phyloP scores from a whole-genome alignment of 2,797 vertebrate genomes.

The Thunnus albacares region DNA sequence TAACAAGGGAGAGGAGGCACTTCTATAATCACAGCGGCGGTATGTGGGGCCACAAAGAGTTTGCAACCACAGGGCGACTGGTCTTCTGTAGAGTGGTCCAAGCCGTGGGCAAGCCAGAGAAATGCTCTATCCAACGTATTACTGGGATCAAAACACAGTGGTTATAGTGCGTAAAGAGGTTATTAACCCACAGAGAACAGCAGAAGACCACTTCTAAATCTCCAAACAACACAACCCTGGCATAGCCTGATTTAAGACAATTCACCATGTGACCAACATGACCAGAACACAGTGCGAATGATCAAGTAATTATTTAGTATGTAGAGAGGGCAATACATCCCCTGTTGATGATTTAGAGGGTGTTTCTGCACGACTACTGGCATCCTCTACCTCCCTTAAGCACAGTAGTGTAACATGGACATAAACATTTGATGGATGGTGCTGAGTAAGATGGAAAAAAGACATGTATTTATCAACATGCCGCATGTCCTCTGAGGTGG shows the following conservation, averaged over 20 bases:
- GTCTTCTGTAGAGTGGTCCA: slow-evolving; percentile 76
- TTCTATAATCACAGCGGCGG: slow-evolving; percentile 82
- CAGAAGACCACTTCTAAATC: slow-evolving; percentile 49
- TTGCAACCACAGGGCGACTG: slow-evolving; percentile 73
- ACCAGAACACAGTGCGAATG: slow-evolving; percentile 42
- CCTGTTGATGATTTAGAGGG: slow-evolving; percentile 58
- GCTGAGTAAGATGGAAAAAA: slow-evolving; percentile 78
- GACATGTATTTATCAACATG: slow-evolving; percentile 80
- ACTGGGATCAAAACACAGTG: slow-evolving; percentile 65
- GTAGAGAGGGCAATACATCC: slow-evolving; percentile 56
- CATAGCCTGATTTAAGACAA: slow-evolving; percentile 43
- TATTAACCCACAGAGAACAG: slow-evolving; percentile 61
- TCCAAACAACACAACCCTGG: slow-evolving; percentile 36
- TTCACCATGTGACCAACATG: slow-evolving; percentile 46
- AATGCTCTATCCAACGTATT: slow-evolving; percentile 66
- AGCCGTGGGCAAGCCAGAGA: slow-evolving; percentile 65
- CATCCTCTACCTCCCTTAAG: slow-evolving; percentile 47
- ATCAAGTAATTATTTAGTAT: slow-evolving; percentile 60
- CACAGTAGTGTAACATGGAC: slow-evolving; percentile 64
- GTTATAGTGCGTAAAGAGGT: slow-evolving; percentile 64
- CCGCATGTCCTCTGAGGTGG: slow-evolving; percentile 61
- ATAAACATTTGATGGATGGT: slow-evolving; percentile 77
- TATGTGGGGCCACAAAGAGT: slow-evolving; percentile 82
- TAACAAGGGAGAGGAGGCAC: slow-evolving; percentile 80
- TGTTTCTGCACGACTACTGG: slow-evolving; percentile 50